Evolutionary conservation across 2,888 invertebrate species (phyloP).

Genomic region (Adelphocoris suturalis): DNA sequence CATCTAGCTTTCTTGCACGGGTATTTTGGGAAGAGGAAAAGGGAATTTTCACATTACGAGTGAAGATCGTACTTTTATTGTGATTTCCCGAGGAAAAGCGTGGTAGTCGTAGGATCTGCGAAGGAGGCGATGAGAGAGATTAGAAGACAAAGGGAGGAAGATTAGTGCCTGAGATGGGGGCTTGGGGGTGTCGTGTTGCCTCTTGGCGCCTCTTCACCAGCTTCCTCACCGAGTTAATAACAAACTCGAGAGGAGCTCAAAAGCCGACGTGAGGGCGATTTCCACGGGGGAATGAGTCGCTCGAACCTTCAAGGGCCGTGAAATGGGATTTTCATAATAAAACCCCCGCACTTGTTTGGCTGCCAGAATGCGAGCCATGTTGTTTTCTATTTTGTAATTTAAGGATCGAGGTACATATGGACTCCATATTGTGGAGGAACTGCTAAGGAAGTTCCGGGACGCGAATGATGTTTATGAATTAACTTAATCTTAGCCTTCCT

Average conservation of each 20-base stretch:
- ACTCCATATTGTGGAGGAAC: too few species aligned
- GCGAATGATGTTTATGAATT: too few species aligned
- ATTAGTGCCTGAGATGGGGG: constrained; percentile 27
- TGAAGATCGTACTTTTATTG: not conserved
- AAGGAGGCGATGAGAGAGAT: constrained; percentile 19
- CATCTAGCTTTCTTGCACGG: too few species aligned
- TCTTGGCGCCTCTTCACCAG: constrained; percentile 21
- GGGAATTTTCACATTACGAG: not conserved
- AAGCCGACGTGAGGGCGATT: not conserved
- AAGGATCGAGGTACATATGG: too few species aligned
- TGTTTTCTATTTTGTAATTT: too few species aligned
- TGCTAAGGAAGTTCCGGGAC: too few species aligned
- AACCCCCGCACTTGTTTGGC: not conserved
- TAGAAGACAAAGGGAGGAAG: constrained; percentile 30
- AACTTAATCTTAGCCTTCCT: too few species aligned
- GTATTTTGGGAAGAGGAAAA: too few species aligned
- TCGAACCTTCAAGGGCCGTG: constrained; percentile 7
- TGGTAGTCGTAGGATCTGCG: not conserved
- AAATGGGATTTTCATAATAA: constrained; percentile 5
- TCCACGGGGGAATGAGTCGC: not conserved
- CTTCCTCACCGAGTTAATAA: constrained; percentile 25
- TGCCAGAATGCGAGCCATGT: not conserved
- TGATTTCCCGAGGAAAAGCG: constrained; percentile 4
- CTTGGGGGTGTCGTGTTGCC: not conserved
- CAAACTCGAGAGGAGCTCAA: constrained; percentile 28